phyloP scores from a whole-genome alignment of 2,888 invertebrate species.

The Caenorhabditis uteleia region DNA sequence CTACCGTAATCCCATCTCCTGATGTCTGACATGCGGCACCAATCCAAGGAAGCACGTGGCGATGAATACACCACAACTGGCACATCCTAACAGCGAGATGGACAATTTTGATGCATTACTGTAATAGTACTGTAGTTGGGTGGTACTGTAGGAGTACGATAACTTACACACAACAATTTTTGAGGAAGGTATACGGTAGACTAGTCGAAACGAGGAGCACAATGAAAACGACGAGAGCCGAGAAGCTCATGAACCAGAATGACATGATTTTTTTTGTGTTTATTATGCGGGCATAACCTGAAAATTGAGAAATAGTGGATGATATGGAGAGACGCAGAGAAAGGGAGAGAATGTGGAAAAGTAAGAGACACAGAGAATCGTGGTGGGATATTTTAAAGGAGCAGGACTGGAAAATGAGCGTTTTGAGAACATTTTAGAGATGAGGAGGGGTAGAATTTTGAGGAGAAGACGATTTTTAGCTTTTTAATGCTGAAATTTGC shows the following conservation, averaged over 20 bases:
- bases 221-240: conserved; percentile 33
- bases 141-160: not conserved
- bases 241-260: conserved; percentile 27
- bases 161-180: conserved; percentile 30
- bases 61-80: conserved; percentile 75
- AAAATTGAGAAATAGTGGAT: no score
- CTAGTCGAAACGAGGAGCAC: conserved; percentile 41
- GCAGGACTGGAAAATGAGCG: no score
- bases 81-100: conserved; percentile 70
- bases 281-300: not conserved
- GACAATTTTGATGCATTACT: conserved; percentile 30
- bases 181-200: conserved; percentile 48
- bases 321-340: no score
- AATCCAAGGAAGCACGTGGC: conserved; percentile 75
- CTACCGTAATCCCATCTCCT: conserved; percentile 48
- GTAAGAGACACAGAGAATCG: no score
- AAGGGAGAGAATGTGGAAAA: no score
- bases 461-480: no score
- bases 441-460: no score
- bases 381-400: no score
- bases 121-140: not conserved
- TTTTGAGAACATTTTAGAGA: no score
- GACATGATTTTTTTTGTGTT: conserved; percentile 15
- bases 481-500: no score
- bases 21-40: conserved; percentile 72